Base-by-base conservation (phyloP, 1,140 invertebrate species). In the Theocolax elegans region DNA sequence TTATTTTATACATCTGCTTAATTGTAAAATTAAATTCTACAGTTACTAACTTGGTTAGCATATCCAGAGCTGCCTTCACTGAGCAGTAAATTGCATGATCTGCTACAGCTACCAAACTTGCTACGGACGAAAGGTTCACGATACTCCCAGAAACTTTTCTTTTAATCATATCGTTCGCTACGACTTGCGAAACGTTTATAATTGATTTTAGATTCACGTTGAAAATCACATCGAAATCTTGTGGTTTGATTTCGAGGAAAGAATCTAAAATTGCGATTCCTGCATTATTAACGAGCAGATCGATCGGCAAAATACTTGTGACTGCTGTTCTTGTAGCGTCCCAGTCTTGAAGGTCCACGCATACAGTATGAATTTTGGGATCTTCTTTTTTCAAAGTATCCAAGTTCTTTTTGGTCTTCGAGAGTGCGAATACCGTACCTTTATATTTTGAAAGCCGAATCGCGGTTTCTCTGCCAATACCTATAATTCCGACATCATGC, bases 41-140 rank as follows among this genome's bases (percentile, higher is more conserved):
- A n/a, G n/a, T n/a, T 31, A 72, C 73, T 66, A 71, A 86, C 84
- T 80, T 84, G 1, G 90, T 91, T 23, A 92, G 75, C 56, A 89
- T 89, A 77, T 93, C 91, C 0, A 93, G 74, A 13, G 91, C 91
- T 25, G 88, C 91, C 79, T 93, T 93, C 1, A 90, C 88, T 1
- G 90, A 86, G 81, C 91, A 91, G 79, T 97, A 97, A 13, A 91
- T 88, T 0, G 91, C 78, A 81, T 97, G 95, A 74, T 94, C 90
- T 29, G 84, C 80, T 12, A 97, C 79, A 17, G 93, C 94, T 31
- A 88, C 88, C 72, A 89, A 77, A 0, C 89, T 87, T 12, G 92
- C 93, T 79, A 94, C 90, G 13, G 95, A 97, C 0, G 96, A 97
- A 15, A 97, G 81, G 79, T 97, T 97, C 0, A 98, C 96, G 74